Percentiles rank a stretch among this genome's conserved stretches.
phyloP scores from a whole-genome alignment of 2,113 vertebrate species.

The Ciconia maguari region DNA sequence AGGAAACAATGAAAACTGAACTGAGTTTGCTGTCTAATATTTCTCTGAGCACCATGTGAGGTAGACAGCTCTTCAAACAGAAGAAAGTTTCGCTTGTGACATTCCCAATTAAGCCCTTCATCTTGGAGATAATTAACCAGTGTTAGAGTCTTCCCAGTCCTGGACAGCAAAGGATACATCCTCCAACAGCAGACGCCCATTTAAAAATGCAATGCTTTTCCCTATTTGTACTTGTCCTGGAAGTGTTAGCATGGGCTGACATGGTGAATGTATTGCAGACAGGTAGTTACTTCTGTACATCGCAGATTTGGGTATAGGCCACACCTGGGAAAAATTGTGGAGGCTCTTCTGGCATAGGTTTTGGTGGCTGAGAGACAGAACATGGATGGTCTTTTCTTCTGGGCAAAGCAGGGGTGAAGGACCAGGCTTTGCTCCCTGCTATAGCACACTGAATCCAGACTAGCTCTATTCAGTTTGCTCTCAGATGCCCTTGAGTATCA shows the following conservation, averaged over 20 bases:
- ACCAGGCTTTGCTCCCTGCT: not conserved
- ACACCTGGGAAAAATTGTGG: not conserved
- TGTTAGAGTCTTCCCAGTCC: conserved; percentile 47
- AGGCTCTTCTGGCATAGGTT: not conserved
- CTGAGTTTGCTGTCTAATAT: conserved; percentile 52
- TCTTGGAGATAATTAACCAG: conserved; percentile 57
- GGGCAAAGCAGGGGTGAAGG: not conserved
- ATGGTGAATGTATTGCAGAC: not conserved
- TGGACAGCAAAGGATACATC: conserved; percentile 67
- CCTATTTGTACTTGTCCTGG: not conserved
- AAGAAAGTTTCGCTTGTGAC: conserved; percentile 60
- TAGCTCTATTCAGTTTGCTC: not conserved
- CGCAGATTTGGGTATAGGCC: not conserved
- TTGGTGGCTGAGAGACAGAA: not conserved
- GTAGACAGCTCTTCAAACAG: conserved; percentile 64
- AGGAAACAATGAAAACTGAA: conserved; percentile 63
- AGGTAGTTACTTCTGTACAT: not conserved
- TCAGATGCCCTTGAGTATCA: not conserved
- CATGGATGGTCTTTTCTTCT: not conserved
- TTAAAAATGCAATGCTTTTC: not conserved
- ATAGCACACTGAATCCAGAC: not conserved
- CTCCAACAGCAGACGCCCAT: not conserved
- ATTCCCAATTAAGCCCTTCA: conserved; percentile 57
- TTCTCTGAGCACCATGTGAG: conserved; percentile 64
- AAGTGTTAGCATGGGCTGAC: not conserved